Evolutionary conservation across 2,113 vertebrate genomes (phyloP).

Genomic region (Amia ocellicauda): DNA sequence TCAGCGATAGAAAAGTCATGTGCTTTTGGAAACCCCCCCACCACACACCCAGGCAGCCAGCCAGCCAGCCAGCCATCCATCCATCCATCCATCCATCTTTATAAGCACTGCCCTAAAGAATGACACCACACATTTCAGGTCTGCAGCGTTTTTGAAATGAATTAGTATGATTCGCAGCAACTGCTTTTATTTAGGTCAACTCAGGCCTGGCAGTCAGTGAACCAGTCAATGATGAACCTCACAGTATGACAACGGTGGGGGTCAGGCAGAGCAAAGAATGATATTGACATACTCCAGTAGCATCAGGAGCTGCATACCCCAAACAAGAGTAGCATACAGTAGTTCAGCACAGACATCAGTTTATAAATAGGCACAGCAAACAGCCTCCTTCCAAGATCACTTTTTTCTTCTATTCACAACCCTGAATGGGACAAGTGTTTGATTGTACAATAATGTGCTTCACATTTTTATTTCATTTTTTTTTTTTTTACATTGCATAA

Average conservation of each 20-base stretch:
- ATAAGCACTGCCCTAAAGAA: no score
- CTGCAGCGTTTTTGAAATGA: constrained; percentile 8
- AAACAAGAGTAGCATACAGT: constrained; percentile 18
- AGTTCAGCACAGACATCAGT: not conserved
- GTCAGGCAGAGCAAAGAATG: not conserved
- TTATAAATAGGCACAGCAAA: not conserved
- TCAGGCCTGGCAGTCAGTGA: constrained; percentile 18
- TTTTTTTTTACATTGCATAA: constrained; percentile 18
- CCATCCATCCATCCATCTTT: no score
- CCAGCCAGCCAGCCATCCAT: no score
- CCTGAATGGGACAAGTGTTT: constrained; percentile 6
- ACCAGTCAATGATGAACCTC: constrained; percentile 4
- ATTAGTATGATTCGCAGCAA: constrained; percentile 8
- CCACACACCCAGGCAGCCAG: no score
- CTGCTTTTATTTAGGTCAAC: constrained; percentile 27
- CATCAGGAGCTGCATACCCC: not conserved
- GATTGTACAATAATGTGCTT: constrained; percentile 21
- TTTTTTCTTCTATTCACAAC: constrained; percentile 11
- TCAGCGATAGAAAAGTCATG: no score
- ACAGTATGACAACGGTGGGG: constrained; percentile 2
- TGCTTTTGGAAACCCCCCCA: no score
- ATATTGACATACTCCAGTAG: not conserved
- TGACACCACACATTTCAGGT: constrained; percentile 5
- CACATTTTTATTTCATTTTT: constrained; percentile 4
- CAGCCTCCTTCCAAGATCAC: constrained; percentile 2